Conservation (phyloP, 2,888 invertebrate species). For the Leptarthrus brevirostris region DNA sequence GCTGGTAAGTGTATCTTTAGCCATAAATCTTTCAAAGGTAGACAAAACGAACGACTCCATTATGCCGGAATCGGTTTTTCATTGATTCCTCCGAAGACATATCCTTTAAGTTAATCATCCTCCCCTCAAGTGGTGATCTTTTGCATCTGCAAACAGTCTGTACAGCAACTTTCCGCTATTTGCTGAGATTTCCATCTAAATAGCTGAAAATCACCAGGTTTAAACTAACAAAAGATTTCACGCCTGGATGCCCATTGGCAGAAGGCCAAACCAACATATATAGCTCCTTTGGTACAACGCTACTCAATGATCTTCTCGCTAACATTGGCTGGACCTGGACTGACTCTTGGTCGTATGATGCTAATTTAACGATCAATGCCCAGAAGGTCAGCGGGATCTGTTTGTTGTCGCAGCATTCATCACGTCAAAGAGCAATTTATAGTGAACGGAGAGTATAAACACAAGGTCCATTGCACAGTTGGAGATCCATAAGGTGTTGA, state of each 20-base stretch:
- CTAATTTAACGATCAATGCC: slow-evolving; percentile 17
- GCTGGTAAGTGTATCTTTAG: no score
- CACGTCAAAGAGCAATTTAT: slow-evolving; percentile 9
- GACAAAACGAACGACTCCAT: no score
- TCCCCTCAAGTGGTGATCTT: background rate
- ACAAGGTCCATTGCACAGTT: no score
- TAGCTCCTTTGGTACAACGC: no score
- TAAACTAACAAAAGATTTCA: slow-evolving; percentile 7
- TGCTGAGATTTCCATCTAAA: slow-evolving; percentile 12
- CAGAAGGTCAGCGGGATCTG: slow-evolving; percentile 2
- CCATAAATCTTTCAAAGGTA: no score
- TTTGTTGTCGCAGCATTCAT: slow-evolving; percentile 1
- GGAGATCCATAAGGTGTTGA: no score
- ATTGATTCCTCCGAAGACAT: no score
- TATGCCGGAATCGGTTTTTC: no score
- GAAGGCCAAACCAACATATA: background rate
- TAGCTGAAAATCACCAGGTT: slow-evolving; percentile 29
- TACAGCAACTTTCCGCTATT: background rate
- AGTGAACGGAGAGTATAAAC: background rate
- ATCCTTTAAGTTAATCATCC: background rate
- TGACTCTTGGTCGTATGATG: background rate
- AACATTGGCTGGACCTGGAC: background rate
- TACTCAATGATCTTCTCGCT: background rate
- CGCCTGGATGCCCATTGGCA: background rate
- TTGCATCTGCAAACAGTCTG: background rate